Evolutionary conservation across 2,797 vertebrate species (phyloP).

Genomic region (Perodicticus potto): DNA sequence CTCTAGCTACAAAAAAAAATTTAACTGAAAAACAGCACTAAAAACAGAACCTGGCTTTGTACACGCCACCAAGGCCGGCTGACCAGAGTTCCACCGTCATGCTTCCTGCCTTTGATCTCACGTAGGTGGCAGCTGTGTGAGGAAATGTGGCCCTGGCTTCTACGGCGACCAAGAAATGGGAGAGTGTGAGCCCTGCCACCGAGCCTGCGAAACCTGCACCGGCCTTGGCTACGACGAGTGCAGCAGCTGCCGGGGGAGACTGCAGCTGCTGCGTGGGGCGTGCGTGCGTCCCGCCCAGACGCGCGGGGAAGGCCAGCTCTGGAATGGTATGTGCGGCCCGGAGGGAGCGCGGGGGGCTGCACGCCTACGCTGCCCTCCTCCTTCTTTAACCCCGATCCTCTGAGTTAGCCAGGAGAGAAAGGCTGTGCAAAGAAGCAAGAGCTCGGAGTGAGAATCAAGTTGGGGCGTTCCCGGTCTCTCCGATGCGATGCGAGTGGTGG

Average conservation of each 20-base stretch:
- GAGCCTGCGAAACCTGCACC: conserved; percentile 89
- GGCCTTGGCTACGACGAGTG: conserved; percentile 90
- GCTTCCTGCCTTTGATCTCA: conserved; percentile 70
- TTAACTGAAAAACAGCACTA: not conserved
- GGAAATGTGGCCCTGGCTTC: conserved; percentile 90
- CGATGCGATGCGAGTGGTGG: not conserved
- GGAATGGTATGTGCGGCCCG: conserved; percentile 83
- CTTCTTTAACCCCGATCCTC: not conserved
- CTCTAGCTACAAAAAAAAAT: not conserved
- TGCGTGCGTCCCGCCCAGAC: conserved; percentile 84
- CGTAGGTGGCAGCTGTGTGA: conserved; percentile 91
- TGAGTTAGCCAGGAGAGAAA: not conserved
- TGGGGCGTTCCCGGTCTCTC: not conserved
- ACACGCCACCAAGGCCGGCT: not conserved
- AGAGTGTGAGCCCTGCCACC: conserved; percentile 93
- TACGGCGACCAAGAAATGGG: conserved; percentile 87
- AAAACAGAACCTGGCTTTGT: not conserved
- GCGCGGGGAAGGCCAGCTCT: conserved; percentile 66
- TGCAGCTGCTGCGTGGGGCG: conserved; percentile 84
- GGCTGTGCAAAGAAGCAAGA: not conserved
- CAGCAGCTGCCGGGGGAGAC: conserved; percentile 87
- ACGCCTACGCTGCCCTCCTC: not conserved
- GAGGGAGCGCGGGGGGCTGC: not conserved
- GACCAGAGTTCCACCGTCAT: not conserved
- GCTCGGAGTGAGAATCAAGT: not conserved